Conservation (phyloP, 2,888 invertebrate species). For the Hirudinaria manillensis region DNA sequence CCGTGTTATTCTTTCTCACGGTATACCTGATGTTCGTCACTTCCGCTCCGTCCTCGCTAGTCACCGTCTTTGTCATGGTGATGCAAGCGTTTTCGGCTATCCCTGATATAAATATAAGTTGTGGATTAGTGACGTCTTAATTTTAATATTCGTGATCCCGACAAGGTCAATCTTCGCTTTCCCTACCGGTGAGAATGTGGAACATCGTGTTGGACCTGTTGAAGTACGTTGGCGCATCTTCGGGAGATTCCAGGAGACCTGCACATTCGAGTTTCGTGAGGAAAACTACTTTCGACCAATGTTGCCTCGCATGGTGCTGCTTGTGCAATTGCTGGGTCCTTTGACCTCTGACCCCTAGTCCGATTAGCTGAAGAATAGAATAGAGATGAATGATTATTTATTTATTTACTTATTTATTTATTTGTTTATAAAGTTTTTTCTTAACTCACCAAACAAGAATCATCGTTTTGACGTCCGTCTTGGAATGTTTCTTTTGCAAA, state of each 20-base stretch:
- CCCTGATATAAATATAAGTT: neutral
- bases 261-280: constrained; percentile 1
- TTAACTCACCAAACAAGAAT: constrained; percentile 13
- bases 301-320: neutral
- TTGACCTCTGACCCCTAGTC: neutral
- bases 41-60: neutral
- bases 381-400: no score
- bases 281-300: constrained; percentile 15
- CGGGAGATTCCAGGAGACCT: neutral
- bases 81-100: neutral
- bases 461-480: constrained; percentile 13
- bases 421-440: no score
- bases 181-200: constrained; percentile 1
- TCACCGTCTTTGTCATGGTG: constrained; percentile 14
- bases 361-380: neutral
- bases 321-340: neutral
- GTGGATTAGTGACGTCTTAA: neutral
- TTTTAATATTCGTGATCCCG: no score
- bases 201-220: constrained; percentile 10
- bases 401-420: no score
- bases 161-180: no score
- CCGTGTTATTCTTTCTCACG: constrained; percentile 6
- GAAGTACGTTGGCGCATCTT: neutral
- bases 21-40: constrained; percentile 9
- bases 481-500: constrained; percentile 27